These are phyloP conservation scores for Hippocampus barbouri DNA, from an alignment of 2,113 vertebrate species.

Conservation along the genomic window DNA sequence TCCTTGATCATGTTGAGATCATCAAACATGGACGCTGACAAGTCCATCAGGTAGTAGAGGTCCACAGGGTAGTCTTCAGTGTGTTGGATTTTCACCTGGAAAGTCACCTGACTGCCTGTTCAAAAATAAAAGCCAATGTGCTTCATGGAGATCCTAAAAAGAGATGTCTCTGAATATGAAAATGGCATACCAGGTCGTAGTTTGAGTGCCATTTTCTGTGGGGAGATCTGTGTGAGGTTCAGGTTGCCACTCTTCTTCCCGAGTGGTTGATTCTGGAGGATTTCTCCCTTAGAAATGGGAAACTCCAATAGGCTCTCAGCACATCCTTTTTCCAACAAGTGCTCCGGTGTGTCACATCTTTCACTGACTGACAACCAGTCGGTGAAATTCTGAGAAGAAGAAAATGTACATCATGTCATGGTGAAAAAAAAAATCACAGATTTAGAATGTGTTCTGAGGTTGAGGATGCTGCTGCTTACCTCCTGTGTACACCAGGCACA, in stretches of 20 bases:
- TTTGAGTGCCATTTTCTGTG: constrained; percentile 84
- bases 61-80: constrained; percentile 94
- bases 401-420: not conserved
- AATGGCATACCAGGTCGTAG: constrained; percentile 80
- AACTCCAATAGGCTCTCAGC: constrained; percentile 75
- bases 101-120: constrained; percentile 80
- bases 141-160: constrained; percentile 3
- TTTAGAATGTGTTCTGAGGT: not conserved
- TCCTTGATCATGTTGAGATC: constrained; percentile 88
- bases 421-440: not conserved
- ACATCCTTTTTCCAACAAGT: constrained; percentile 82
- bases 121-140: constrained; percentile 5
- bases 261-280: constrained; percentile 75
- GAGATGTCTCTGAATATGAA: not conserved
- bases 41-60: constrained; percentile 97
- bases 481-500: constrained; percentile 95
- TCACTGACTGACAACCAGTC: constrained; percentile 73
- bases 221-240: constrained; percentile 85
- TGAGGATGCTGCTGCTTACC: constrained; percentile 68
- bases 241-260: constrained; percentile 67
- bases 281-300: constrained; percentile 74
- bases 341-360: constrained; percentile 82
- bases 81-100: constrained; percentile 88
- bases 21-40: constrained; percentile 92
- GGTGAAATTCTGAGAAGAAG: constrained; percentile 85